phyloP scores from a whole-genome alignment of 2,113 vertebrate genomes.

The Cololabis saira region DNA sequence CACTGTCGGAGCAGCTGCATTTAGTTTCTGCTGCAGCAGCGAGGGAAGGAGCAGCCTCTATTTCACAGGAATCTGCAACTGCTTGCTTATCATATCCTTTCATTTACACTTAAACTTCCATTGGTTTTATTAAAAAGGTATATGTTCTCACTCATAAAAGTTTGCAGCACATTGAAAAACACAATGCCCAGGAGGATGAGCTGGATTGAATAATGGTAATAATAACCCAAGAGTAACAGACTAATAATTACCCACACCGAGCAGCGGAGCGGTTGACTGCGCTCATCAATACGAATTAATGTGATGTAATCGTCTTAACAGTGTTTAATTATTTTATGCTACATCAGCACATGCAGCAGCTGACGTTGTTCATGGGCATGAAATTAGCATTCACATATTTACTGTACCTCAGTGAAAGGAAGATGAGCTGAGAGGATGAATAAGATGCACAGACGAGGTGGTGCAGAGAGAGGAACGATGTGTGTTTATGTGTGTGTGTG shows the following conservation, averaged over 20 bases:
- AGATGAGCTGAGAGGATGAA: constrained; percentile 13
- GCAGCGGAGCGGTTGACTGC: constrained; percentile 48
- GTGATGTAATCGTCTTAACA: constrained; percentile 68
- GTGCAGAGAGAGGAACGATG: not conserved
- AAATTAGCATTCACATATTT: constrained; percentile 68
- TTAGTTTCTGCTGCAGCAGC: constrained; percentile 29
- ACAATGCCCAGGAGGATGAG: constrained; percentile 9
- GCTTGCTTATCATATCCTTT: constrained; percentile 33
- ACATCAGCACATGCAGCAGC: constrained; percentile 62
- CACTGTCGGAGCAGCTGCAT: constrained; percentile 21
- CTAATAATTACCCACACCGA: constrained; percentile 33
- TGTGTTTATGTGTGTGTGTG: constrained; percentile 10
- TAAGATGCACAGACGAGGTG: constrained; percentile 9
- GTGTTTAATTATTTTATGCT: constrained; percentile 71
- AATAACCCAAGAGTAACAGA: constrained; percentile 21
- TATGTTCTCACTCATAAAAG: constrained; percentile 32
- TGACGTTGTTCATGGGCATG: constrained; percentile 57
- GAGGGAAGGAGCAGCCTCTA: constrained; percentile 25
- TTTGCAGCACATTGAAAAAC: constrained; percentile 72
- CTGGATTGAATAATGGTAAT: constrained; percentile 22
- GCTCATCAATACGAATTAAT: constrained; percentile 69
- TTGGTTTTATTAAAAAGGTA: too few species aligned
- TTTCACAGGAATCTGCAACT: constrained; percentile 46
- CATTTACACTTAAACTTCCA: too few species aligned
- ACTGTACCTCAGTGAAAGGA: constrained; percentile 44